Conservation (phyloP, 2,888 invertebrate genomes). For the Euclidia mi region DNA sequence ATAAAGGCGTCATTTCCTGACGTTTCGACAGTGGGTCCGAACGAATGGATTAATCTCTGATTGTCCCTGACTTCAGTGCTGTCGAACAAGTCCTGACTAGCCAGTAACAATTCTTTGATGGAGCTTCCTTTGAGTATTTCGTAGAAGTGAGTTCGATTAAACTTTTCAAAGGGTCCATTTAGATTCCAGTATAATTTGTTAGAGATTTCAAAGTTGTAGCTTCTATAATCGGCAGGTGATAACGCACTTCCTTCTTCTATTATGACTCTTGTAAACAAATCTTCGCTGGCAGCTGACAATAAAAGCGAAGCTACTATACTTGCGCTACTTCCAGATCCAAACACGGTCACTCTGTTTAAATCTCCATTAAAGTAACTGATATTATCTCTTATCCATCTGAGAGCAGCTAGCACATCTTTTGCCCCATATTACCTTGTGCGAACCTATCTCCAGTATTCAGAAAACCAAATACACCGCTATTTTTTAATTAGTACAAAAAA, state of each 20-base stretch:
- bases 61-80: constrained; percentile 82
- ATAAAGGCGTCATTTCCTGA: constrained; percentile 68
- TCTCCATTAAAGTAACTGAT: constrained; percentile 78
- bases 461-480: constrained; percentile 81
- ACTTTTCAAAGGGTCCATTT: constrained; percentile 70
- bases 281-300: constrained; percentile 70
- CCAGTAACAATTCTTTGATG: constrained; percentile 59
- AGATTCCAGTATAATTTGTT: constrained; percentile 77
- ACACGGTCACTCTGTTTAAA: constrained; percentile 75
- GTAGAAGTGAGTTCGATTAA: constrained; percentile 74
- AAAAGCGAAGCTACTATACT: constrained; percentile 75
- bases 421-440: constrained; percentile 83
- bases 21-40: constrained; percentile 75
- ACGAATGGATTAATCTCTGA: constrained; percentile 78
- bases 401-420: constrained; percentile 76
- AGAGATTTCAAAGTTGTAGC: constrained; percentile 70
- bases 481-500: no score
- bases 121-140: constrained; percentile 67
- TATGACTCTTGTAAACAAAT: constrained; percentile 75
- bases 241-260: constrained; percentile 80
- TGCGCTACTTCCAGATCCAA: constrained; percentile 72
- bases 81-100: constrained; percentile 75
- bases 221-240: constrained; percentile 75
- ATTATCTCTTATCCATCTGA: constrained; percentile 80
- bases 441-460: constrained; percentile 79